Conservation (phyloP, 2,888 invertebrate species). For the Tanypteryx hageni region DNA sequence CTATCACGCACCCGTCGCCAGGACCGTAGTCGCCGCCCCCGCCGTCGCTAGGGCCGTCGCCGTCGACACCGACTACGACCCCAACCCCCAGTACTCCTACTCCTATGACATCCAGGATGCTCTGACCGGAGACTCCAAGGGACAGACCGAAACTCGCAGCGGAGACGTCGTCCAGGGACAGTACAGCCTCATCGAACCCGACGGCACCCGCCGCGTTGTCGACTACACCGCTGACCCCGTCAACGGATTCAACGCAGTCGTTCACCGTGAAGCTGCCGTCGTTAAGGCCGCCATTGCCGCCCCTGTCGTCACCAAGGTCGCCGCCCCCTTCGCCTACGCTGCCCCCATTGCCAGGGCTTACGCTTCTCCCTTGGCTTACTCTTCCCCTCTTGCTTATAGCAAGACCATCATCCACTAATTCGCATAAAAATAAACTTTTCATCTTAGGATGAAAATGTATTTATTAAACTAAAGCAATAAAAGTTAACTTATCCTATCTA, state of each 20-base stretch:
- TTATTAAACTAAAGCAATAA: constrained; percentile 33
- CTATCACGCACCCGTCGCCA: not conserved
- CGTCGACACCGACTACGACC: constrained; percentile 65
- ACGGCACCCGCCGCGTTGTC: constrained; percentile 67
- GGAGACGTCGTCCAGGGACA: constrained; percentile 67
- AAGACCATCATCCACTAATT: constrained; percentile 49
- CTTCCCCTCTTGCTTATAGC: constrained; percentile 69
- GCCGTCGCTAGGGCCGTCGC: constrained; percentile 54
- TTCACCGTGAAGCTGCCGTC: constrained; percentile 65
- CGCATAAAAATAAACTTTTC: not conserved
- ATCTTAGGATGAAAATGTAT: constrained; percentile 46
- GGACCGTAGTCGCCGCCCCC: constrained; percentile 63
- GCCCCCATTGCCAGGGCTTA: constrained; percentile 69
- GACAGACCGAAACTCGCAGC: constrained; percentile 66
- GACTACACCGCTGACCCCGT: constrained; percentile 68
- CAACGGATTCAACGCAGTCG: constrained; percentile 68
- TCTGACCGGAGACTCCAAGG: constrained; percentile 66
- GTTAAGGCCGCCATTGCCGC: constrained; percentile 64
- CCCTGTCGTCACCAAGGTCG: constrained; percentile 66
- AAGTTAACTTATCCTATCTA: not conserved
- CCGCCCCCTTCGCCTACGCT: constrained; percentile 70
- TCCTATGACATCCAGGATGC: constrained; percentile 67
- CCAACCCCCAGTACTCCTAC: constrained; percentile 67
- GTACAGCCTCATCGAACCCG: constrained; percentile 67
- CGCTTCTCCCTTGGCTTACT: constrained; percentile 68